A percentile compares a stretch with the other conserved stretches of the same genome.
These are phyloP conservation scores for Canis aureus DNA, from an alignment of 2,113 vertebrate species.

Conservation along the genomic window DNA sequence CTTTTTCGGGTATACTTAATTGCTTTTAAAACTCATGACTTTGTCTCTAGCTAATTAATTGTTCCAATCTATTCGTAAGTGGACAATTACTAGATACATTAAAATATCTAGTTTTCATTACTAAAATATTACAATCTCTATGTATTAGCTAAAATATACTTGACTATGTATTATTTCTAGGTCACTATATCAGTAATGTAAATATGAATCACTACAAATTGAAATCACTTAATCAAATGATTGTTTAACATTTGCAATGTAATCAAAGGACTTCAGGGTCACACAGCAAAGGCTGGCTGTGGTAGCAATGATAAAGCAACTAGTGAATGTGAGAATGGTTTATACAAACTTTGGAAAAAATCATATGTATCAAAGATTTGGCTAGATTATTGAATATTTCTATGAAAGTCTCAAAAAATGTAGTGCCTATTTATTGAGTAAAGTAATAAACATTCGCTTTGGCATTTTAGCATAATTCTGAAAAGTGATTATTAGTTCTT, in stretches of 20 bases:
- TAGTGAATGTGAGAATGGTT: background rate
- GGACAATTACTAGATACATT: background rate
- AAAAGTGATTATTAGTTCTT: background rate
- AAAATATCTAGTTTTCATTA: background rate
- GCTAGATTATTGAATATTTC: background rate
- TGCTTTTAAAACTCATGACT: background rate
- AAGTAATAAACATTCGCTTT: slow-evolving; percentile 1
- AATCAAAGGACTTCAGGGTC: background rate
- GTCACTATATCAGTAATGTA: background rate
- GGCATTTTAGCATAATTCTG: background rate
- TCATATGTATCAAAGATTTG: background rate
- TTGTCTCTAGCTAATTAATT: background rate
- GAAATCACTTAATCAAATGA: background rate
- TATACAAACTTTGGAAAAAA: background rate
- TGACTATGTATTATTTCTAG: background rate
- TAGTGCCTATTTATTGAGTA: background rate
- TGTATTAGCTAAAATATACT: background rate
- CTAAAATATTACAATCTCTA: background rate
- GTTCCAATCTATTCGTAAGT: background rate
- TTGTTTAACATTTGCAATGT: background rate
- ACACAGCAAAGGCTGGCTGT: background rate
- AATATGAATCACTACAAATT: background rate
- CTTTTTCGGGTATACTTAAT: background rate
- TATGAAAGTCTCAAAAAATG: background rate
- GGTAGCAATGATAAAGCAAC: background rate